These are phyloP conservation scores for Microctenopoma steveboyesi DNA, from an alignment of 2,797 vertebrate genomes.

Conservation along the genomic window DNA sequence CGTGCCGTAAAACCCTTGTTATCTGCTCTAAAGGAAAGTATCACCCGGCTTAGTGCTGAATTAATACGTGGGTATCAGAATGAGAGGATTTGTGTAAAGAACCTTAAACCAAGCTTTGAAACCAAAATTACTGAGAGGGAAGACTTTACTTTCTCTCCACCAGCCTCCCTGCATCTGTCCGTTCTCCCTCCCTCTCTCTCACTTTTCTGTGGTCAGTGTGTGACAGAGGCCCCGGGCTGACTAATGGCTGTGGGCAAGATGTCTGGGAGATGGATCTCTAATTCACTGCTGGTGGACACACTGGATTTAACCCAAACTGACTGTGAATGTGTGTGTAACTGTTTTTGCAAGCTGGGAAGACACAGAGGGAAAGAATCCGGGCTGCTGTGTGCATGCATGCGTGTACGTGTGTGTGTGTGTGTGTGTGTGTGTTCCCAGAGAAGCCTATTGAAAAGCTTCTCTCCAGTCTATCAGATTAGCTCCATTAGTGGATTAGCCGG, in stretches of 20 bases:
- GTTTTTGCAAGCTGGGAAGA: constrained; percentile 45
- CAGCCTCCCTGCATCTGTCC: constrained; percentile 60
- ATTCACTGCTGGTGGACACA: constrained; percentile 68
- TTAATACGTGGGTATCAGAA: constrained; percentile 82
- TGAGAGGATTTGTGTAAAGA: constrained; percentile 72
- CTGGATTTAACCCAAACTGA: constrained; percentile 61
- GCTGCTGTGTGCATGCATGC: constrained; percentile 30
- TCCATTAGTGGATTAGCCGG: constrained; percentile 81
- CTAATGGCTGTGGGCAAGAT: constrained; percentile 75
- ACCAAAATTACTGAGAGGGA: constrained; percentile 20
- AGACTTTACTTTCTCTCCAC: constrained; percentile 34
- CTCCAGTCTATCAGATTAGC: constrained; percentile 81
- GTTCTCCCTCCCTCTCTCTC: constrained; percentile 27
- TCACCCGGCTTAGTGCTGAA: constrained; percentile 15
- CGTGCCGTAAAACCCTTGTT: not conserved
- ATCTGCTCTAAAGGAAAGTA: constrained; percentile 5
- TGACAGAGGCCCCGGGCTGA: constrained; percentile 79
- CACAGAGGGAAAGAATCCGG: constrained; percentile 21
- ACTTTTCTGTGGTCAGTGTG: constrained; percentile 67
- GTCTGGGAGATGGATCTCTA: constrained; percentile 65
- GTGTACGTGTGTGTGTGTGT: constrained; percentile 47
- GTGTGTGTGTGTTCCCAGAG: constrained; percentile 57
- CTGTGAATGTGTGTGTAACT: constrained; percentile 58
- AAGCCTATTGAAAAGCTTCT: constrained; percentile 71
- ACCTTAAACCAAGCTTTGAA: constrained; percentile 25